Base-by-base conservation (phyloP, 1,140 invertebrate genomes). In the Aphis craccivora region DNA sequence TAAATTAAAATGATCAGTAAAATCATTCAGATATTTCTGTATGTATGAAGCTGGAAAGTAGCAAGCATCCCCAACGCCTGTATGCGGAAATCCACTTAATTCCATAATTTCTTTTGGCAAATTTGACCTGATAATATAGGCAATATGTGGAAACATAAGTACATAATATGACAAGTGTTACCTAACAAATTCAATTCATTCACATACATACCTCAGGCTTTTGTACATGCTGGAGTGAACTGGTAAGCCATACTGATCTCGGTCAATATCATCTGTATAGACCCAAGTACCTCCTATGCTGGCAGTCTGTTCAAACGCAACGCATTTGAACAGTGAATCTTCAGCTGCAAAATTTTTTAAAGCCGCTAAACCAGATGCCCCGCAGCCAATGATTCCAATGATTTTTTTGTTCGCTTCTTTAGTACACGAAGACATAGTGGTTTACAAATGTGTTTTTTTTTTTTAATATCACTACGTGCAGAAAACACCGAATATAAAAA, bases 171-270 rank as follows among this genome's bases (percentile, higher is more conserved):
- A 76, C 5, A n/a, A 76, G 14, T n/a, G 14, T 6, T 7, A 20
- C 6, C 81, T 83, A 83, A 83, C 8, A 83, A n/a, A 48, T 0
- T 0, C 23, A 20, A 23, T 35, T 23, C 7, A 22, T 89, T 53
- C 2, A 35, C 48, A 30, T 95, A 95, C 95, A 98, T 95, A 98
- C 97, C 96, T 97, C 23, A 98, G 95, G 94, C 97, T 97, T 95
- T 97, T 96, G 95, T 98, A 98, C 97, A 99, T 98, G 95, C 97
- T 98, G 76, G 97, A 97, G 95, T 98, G 98, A 76, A 98, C 96
- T 6, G 98, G 97, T 48, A 98, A 95, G 22, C 97, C 97, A 95
- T 97, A 97, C 94, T 96, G 95, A 95, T 98, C 97, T 83, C 96
- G 96, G n/a, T 97, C 97, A 48, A 96, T 96, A 93, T 96, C 95